Percentiles rank a stretch among this genome's conserved stretches.
These are phyloP conservation scores for Carlito syrichta DNA, from an alignment of 2,113 vertebrate species.

Conservation along the genomic window DNA sequence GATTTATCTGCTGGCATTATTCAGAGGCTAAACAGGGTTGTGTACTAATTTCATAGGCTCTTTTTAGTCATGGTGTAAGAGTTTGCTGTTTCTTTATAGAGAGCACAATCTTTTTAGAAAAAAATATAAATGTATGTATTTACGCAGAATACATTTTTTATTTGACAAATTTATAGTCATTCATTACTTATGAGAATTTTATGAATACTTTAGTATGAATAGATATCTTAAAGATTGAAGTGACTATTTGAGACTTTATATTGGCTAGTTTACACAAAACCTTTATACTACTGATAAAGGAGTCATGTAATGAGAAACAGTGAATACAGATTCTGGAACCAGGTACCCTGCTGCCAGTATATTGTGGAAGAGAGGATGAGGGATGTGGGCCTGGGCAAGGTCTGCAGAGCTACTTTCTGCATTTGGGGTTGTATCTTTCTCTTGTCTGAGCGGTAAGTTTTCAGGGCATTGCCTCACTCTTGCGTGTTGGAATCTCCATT, in stretches of 20 bases:
- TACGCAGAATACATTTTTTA: neutral
- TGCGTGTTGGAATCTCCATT: neutral
- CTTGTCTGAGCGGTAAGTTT: neutral
- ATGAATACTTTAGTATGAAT: neutral
- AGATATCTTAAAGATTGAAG: neutral
- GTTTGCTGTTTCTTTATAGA: neutral
- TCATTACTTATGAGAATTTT: neutral
- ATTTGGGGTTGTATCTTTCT: neutral
- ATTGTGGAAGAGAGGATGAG: neutral
- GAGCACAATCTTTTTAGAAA: too few relatives aligned
- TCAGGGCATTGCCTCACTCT: neutral
- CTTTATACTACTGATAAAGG: neutral
- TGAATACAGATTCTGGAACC: neutral
- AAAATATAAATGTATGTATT: too few relatives aligned
- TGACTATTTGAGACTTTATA: neutral
- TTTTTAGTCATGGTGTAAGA: neutral
- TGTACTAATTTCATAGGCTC: too few relatives aligned
- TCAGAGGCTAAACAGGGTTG: neutral
- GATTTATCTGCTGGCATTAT: neutral
- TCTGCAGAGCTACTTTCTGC: neutral
- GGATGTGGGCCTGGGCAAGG: neutral
- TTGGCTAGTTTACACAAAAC: neutral
- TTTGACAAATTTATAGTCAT: neutral
- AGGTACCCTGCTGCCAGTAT: neutral
- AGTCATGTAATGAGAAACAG: neutral